Conservation (phyloP, 2,113 vertebrate species). For the Halichoerus grypus region DNA sequence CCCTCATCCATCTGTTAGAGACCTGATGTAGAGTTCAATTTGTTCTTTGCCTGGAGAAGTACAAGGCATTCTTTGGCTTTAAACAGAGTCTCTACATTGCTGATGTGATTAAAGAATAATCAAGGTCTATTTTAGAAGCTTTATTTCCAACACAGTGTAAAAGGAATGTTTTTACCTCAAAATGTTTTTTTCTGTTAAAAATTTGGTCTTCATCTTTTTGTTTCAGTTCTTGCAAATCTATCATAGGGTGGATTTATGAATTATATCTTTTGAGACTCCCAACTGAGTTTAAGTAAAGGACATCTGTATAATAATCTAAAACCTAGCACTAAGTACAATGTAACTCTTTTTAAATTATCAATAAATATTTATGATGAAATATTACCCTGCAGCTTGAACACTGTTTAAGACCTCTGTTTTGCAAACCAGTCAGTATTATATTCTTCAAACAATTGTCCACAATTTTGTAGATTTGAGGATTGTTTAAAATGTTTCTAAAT, state of each 20-base stretch:
- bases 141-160: background rate
- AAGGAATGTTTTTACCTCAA: conserved; percentile 29
- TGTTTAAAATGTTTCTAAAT: background rate
- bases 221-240: background rate
- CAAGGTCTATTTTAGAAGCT: background rate
- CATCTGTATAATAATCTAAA: conserved; percentile 29
- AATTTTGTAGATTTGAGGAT: background rate
- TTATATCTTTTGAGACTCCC: conserved; percentile 9
- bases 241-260: background rate
- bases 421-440: background rate
- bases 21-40: background rate
- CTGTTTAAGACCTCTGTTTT: background rate
- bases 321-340: background rate
- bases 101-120: background rate
- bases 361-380: conserved; percentile 50
- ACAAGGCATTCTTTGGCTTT: background rate
- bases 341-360: conserved; percentile 43
- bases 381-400: background rate
- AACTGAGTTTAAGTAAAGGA: background rate
- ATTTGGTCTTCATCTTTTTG: background rate
- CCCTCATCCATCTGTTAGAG: background rate
- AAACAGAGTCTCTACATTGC: background rate
- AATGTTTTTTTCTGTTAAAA: conserved; percentile 17
- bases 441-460: background rate
- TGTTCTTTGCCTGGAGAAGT: background rate